phyloP scores from a whole-genome alignment of 1,140 invertebrate genomes.

The Manduca sexta region DNA sequence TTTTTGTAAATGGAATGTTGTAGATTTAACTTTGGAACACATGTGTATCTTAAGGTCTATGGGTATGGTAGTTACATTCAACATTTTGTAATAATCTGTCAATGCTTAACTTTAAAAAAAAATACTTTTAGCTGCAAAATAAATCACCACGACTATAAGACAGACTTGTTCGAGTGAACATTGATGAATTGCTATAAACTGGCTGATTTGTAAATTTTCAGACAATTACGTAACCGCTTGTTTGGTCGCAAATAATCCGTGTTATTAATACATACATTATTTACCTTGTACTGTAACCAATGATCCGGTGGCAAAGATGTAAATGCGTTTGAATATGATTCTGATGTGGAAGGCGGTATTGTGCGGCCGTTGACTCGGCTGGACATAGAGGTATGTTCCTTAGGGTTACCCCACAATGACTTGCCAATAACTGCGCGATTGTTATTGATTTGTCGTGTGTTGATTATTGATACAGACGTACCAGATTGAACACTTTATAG shows the following conservation, averaged over 20 bases:
- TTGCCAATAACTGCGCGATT: neutral
- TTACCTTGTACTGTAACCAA: neutral
- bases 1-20: no score
- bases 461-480: neutral
- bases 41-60: no score
- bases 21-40: no score
- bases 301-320: conserved; percentile 36
- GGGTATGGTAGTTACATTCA: no score
- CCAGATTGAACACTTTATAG: neutral
- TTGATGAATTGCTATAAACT: neutral
- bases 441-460: no score
- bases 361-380: conserved; percentile 43
- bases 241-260: conserved; percentile 12
- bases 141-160: no score
- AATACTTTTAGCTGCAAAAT: no score
- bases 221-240: conserved; percentile 17
- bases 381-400: conserved; percentile 11
- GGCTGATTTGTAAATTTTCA: conserved; percentile 12
- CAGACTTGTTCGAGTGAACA: neutral
- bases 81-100: no score
- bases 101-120: no score
- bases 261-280: neutral
- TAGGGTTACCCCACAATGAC: neutral
- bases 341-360: conserved; percentile 27
- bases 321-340: conserved; percentile 53